Base-by-base conservation (phyloP, 92 coral and sea anemone species). In the Palythoa grandiflora region DNA sequence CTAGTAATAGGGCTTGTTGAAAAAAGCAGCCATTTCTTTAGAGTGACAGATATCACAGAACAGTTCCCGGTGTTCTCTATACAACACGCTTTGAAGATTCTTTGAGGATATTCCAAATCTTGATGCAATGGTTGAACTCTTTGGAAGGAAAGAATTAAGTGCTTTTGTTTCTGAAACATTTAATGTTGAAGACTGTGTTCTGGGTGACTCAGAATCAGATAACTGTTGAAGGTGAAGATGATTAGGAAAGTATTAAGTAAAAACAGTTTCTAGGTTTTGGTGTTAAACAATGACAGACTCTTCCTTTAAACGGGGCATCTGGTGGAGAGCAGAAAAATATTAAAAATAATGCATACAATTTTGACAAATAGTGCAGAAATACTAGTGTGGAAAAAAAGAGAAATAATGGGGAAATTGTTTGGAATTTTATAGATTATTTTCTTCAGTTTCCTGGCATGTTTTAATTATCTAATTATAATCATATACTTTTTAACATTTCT, bases 51-150 rank as follows among this genome's bases (percentile, higher is more conserved):
- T 59, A 75, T 93, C 65, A 76, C 14, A 12, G 81, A 70, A 78
- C 87, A 84, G 68, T 60, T 90, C 2, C 93, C 95, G 1, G 75
- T 92, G 53, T 93, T 93, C 78, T 87, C 89, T 16, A 36, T 83
- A 13, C 53, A 59, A 0, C 92, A 90, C 87, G 87, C 28, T 28
- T 28, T 28, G 28, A 28, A 28, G 28, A 28, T 28, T 28, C 28
- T 28, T 28, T 28, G 28, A 28, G 28, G 28, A 90, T 40, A 90
- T 90, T 71, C 80, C 89, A 19, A 87, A 87, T 51, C 83, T 92
- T 54, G 91, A 89, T 63, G 80, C 21, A 50, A 90, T 71, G 83
- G 86, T 85, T 60, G 81, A 89, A 79, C 85, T 76, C 48, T 71
- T 83, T 38, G 86, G 74, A 57, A 88, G 75, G 74, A 77, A 39